A percentile compares a stretch with the other conserved stretches of the same genome.
Evolutionary conservation across 2,797 vertebrate genomes (phyloP).

Genomic region (Megaceryle alcyon): DNA sequence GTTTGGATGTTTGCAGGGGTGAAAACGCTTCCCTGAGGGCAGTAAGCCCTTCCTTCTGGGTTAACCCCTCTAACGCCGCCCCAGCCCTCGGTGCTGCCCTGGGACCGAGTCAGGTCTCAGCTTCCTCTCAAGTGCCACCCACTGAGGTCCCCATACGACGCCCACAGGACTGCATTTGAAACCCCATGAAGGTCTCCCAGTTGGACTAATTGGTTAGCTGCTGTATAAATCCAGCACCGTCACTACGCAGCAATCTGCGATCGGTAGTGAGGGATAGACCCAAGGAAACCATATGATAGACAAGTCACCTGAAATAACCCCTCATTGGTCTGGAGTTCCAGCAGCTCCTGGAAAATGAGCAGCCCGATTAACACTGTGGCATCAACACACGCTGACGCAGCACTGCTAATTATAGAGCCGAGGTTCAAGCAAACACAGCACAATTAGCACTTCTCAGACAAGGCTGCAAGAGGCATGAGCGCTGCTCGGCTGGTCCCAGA

Average conservation of each 20-base stretch:
- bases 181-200: not conserved
- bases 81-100: rapidly evolving
- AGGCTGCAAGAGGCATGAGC: not conserved
- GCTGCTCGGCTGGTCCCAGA: not conserved
- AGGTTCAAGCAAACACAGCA: not conserved
- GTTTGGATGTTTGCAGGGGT: not conserved
- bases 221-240: not conserved
- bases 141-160: rapidly evolving
- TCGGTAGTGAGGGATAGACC: not conserved
- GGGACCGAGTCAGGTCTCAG: not conserved
- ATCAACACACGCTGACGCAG: not conserved
- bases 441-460: not conserved
- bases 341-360: constrained; percentile 16
- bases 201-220: not conserved
- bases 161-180: not conserved
- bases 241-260: rapidly evolving
- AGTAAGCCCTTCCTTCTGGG: not conserved
- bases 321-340: not conserved
- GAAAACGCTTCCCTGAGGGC: not conserved
- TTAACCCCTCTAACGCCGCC: not conserved
- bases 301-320: constrained; percentile 18
- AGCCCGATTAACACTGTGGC: not conserved
- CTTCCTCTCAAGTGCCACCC: not conserved
- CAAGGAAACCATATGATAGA: not conserved
- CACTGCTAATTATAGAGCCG: not conserved